Conservation (phyloP, 2,888 invertebrate genomes). For the Cinara cedri region DNA sequence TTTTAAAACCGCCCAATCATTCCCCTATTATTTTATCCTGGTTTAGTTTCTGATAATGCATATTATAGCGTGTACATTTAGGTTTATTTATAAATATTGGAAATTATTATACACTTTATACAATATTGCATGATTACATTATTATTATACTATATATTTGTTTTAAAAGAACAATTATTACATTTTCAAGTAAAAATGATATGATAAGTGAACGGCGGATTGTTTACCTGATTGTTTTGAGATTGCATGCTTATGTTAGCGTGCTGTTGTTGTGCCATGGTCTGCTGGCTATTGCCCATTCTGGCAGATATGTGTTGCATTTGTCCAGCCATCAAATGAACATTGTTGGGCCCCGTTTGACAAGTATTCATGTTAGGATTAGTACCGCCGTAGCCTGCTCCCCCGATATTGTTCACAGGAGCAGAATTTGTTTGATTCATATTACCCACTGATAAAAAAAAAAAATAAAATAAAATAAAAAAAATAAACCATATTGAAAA, state of each 20-base stretch:
- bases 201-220: not conserved
- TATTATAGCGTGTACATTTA: not conserved
- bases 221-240: constrained; percentile 50
- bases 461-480: not conserved
- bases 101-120: not conserved
- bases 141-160: no score
- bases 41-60: no score
- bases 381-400: constrained; percentile 19
- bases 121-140: no score
- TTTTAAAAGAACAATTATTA: not conserved
- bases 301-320: constrained; percentile 51
- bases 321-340: constrained; percentile 53
- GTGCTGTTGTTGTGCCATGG: constrained; percentile 45
- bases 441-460: constrained; percentile 29
- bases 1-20: no score
- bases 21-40: no score
- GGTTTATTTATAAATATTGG: not conserved
- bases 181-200: not conserved
- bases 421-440: constrained; percentile 28
- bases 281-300: constrained; percentile 30
- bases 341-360: constrained; percentile 27
- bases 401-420: constrained; percentile 29
- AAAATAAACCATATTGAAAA: no score
- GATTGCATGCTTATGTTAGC: constrained; percentile 51
- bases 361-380: constrained; percentile 46